Conservation (phyloP, 2,888 invertebrate species). For the Mythimna ferrago region DNA sequence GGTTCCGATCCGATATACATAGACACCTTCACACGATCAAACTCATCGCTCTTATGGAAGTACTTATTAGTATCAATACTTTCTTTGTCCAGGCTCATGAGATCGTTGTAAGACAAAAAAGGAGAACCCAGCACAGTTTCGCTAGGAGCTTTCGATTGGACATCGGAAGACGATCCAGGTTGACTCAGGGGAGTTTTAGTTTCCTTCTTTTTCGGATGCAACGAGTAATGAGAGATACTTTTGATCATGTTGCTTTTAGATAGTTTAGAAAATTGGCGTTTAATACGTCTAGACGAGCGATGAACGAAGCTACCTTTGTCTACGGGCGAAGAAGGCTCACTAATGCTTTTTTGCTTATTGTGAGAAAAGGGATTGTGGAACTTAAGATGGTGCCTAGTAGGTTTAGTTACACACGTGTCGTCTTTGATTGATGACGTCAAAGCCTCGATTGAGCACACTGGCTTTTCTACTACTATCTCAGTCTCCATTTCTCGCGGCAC, state of each 20-base stretch:
- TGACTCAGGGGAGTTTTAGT: slow-evolving; percentile 79
- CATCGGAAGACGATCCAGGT: slow-evolving; percentile 82
- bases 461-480: slow-evolving; percentile 51
- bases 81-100: slow-evolving; percentile 82
- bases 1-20: slow-evolving; percentile 89
- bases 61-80: slow-evolving; percentile 72
- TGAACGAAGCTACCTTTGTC: slow-evolving; percentile 85
- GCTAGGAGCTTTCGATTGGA: slow-evolving; percentile 83
- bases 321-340: slow-evolving; percentile 86
- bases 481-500: slow-evolving; percentile 48
- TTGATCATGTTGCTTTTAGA: slow-evolving; percentile 87
- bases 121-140: slow-evolving; percentile 90
- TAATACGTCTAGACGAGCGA: slow-evolving; percentile 85
- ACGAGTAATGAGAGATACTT: slow-evolving; percentile 86
- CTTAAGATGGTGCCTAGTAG: slow-evolving; percentile 78
- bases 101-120: slow-evolving; percentile 87
- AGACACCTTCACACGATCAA: slow-evolving; percentile 77
- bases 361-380: slow-evolving; percentile 85
- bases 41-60: slow-evolving; percentile 82
- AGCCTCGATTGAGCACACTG: slow-evolving; percentile 60
- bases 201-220: slow-evolving; percentile 84
- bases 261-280: slow-evolving; percentile 82
- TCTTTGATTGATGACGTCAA: slow-evolving; percentile 67
- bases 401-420: slow-evolving; percentile 79
- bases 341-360: slow-evolving; percentile 83